phyloP scores from a whole-genome alignment of 2,113 vertebrate species.

The Gambusia affinis region DNA sequence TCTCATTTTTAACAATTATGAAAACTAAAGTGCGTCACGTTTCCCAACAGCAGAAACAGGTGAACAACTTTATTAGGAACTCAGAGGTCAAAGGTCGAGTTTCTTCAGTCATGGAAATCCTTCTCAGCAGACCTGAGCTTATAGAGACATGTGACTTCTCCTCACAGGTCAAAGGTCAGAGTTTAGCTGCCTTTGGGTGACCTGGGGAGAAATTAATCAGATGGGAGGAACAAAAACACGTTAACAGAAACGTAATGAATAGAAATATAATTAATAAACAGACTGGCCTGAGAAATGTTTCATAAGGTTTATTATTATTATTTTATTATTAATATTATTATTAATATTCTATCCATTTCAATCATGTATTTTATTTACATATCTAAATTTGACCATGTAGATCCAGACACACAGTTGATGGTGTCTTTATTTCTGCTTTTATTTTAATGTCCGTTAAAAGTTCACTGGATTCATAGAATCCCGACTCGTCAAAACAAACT shows the following conservation, averaged over 20 bases:
- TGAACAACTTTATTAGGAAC: too few species aligned
- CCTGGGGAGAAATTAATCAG: neutral
- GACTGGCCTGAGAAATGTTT: too few species aligned
- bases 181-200: slow-evolving; percentile 29
- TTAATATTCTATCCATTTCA: neutral
- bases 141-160: slow-evolving; percentile 49
- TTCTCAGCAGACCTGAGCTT: slow-evolving; percentile 14
- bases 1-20: neutral
- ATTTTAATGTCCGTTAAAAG: too few species aligned
- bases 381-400: neutral
- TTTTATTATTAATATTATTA: neutral
- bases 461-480: too few species aligned
- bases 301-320: too few species aligned
- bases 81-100: neutral
- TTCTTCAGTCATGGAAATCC: slow-evolving; percentile 20
- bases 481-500: too few species aligned
- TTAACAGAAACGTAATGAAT: too few species aligned
- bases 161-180: slow-evolving; percentile 39
- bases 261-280: too few species aligned
- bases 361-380: neutral
- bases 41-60: neutral
- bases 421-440: too few species aligned
- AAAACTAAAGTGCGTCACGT: neutral
- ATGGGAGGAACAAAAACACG: too few species aligned
- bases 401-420: too few species aligned